Percentiles rank a stretch among this genome's conserved stretches.
Conservation (phyloP, 2,797 vertebrate species). For the Spheniscus humboldti region DNA sequence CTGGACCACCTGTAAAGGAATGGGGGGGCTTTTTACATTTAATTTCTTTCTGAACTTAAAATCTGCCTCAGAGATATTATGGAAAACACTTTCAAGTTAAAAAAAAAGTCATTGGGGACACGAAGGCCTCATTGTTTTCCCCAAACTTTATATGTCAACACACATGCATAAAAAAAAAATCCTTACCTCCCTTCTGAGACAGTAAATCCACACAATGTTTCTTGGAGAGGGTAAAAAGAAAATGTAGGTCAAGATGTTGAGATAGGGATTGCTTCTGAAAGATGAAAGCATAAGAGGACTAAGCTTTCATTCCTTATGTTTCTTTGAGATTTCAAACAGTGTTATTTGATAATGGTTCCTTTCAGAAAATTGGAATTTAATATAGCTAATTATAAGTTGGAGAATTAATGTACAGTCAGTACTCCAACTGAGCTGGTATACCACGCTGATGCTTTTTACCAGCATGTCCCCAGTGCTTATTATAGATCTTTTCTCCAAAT, state of each 20-base stretch:
- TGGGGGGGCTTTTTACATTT: not conserved
- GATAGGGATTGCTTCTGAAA: constrained; percentile 65
- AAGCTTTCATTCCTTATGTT: constrained; percentile 62
- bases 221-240: constrained; percentile 63
- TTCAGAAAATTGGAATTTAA: constrained; percentile 65
- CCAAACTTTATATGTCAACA: constrained; percentile 51
- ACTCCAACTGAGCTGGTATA: constrained; percentile 32
- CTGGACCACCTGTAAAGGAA: not conserved
- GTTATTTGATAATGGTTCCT: constrained; percentile 60
- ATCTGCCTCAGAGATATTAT: not conserved
- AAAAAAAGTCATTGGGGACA: not conserved
- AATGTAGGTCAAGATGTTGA: constrained; percentile 67
- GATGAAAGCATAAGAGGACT: constrained; percentile 56
- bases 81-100: constrained; percentile 16
- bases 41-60: not conserved
- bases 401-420: constrained; percentile 54
- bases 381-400: constrained; percentile 59
- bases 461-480: constrained; percentile 23
- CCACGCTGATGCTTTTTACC: constrained; percentile 35
- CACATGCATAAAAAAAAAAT: not conserved
- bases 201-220: constrained; percentile 58
- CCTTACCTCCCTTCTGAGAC: constrained; percentile 44
- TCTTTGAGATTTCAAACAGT: constrained; percentile 62
- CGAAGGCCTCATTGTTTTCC: constrained; percentile 31
- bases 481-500: constrained; percentile 41